Evolutionary conservation across 2,888 invertebrate genomes (phyloP), one percentile per base, ranked within the genome.

Genomic region (Gnatocerus cornutus): DNA sequence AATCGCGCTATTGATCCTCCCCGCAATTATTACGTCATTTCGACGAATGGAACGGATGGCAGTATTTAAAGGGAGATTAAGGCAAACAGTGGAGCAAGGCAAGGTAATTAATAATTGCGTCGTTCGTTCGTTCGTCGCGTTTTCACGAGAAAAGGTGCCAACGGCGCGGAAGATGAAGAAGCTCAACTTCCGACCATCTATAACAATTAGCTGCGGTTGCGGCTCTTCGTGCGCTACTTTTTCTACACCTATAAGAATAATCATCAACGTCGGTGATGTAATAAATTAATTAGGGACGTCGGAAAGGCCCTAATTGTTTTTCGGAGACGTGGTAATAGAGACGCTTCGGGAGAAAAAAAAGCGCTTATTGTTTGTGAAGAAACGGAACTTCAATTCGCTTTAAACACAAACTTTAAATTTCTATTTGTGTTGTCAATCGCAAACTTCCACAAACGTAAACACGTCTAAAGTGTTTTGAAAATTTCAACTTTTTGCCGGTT

Each of bases 21-120:
- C 30, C 45, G 58, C 41, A 58, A 58, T 58, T 58, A 58, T 58
- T 58, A 58, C 58, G 58, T 58, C 58, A 58, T 58, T 45, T 45
- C 58, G 27, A n/a, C 56, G 41, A 63, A 43, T 52, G 9, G 27
- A 52, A 64, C 52, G 62, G 41, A 55, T 64, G 64, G 55, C 12
- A 33, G 55, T 64, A 64, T 55, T 64, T 64, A 64, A 45, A 43
- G 53, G 55, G 30, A 30, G 46, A 55, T 55, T 64, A 64, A 43
- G 46, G 45, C 53, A 53, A 64, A 52, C 45, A 52, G 30, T 41
- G 27, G 16, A 43, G 52, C 16, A 43, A 53, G 45, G 30, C n/a
- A 46, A 48, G 64, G 64, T 64, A 53, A 64, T 64, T 53, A 55
- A 55, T 64, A 64, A 55, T 64, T 64, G 39, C 52, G 62, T 10